phyloP scores from a whole-genome alignment of 2,113 vertebrate species.

The Phalacrocorax brasilianus region DNA sequence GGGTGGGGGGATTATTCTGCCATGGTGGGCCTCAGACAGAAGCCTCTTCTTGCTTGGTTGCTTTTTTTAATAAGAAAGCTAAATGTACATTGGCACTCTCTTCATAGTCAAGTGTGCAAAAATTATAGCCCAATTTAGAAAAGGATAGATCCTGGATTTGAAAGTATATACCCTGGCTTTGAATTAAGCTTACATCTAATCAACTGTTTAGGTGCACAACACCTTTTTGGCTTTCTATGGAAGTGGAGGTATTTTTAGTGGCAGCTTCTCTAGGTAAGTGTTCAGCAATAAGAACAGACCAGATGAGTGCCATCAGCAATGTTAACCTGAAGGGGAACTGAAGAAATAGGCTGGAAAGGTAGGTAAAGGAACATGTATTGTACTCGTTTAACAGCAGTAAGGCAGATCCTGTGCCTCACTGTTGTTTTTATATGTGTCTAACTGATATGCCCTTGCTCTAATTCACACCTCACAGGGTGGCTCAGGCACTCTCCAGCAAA shows the following conservation, averaged over 20 bases:
- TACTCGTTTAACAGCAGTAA: neutral
- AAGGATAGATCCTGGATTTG: neutral
- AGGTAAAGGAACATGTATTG: neutral
- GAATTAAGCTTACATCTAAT: neutral
- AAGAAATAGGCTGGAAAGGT: neutral
- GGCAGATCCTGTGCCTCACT: neutral
- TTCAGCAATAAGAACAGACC: neutral
- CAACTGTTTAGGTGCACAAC: neutral
- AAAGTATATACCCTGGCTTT: neutral
- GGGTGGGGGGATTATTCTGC: neutral
- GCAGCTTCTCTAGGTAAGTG: neutral
- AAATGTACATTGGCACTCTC: neutral
- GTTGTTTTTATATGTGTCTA: neutral
- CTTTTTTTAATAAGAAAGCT: neutral
- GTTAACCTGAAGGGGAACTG: neutral
- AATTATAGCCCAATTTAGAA: neutral
- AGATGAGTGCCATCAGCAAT: neutral
- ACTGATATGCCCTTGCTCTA: neutral
- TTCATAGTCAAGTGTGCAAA: neutral
- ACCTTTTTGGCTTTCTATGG: neutral
- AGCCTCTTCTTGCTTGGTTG: neutral
- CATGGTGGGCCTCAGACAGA: neutral
- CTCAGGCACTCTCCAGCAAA: neutral
- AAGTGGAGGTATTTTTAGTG: neutral
- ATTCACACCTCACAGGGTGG: fast-evolving